A percentile compares a stretch with the other conserved stretches of the same genome.
Conservation (phyloP, 2,888 invertebrate species). For the Halocaridina rubra region DNA sequence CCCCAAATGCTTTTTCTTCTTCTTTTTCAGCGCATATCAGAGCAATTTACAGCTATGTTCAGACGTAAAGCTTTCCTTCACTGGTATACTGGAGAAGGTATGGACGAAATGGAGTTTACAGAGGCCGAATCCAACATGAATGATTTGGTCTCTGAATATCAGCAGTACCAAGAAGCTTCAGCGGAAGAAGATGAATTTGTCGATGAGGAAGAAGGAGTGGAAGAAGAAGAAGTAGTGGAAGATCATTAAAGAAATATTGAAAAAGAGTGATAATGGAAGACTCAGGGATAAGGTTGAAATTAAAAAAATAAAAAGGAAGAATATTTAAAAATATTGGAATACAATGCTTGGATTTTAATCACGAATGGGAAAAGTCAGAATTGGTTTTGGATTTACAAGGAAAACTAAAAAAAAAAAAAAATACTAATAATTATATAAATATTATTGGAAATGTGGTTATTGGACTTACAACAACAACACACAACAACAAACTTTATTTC, state of each 20-base stretch:
- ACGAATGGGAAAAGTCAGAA: too few relatives aligned
- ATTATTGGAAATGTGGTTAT: too few relatives aligned
- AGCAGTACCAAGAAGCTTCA: constrained; percentile 69
- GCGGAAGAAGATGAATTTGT: constrained; percentile 66
- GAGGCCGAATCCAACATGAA: constrained; percentile 71
- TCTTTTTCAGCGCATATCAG: constrained; percentile 72
- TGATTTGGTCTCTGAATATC: constrained; percentile 71
- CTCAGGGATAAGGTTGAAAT: not conserved
- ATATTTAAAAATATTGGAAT: too few relatives aligned
- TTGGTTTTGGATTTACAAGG: too few relatives aligned
- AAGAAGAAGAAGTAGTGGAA: not conserved
- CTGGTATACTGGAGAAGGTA: constrained; percentile 75
- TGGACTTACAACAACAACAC: too few relatives aligned
- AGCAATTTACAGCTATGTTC: constrained; percentile 75
- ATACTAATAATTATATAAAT: too few relatives aligned
- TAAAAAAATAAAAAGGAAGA: too few relatives aligned
- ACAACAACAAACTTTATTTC: too few relatives aligned
- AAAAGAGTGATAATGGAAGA: not conserved
- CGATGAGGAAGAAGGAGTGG: constrained; percentile 63
- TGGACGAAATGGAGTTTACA: constrained; percentile 72
- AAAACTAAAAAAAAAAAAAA: too few relatives aligned
- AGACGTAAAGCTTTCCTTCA: constrained; percentile 74
- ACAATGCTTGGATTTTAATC: too few relatives aligned
- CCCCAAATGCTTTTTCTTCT: too few relatives aligned
- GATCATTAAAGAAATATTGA: not conserved